Conservation (phyloP, 2,888 invertebrate genomes). For the Sepioteuthis lessoniana region DNA sequence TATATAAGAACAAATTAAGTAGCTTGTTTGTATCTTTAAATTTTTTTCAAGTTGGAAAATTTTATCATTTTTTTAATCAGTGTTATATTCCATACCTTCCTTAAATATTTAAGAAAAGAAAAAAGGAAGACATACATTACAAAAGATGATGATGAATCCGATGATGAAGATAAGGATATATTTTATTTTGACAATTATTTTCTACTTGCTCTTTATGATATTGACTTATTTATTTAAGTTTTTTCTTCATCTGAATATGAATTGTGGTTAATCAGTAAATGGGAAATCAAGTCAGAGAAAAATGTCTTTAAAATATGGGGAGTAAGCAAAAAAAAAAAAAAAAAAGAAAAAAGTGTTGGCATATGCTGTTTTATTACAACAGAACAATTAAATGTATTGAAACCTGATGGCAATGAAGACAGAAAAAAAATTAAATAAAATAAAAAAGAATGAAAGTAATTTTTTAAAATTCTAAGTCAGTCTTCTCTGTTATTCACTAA, state of each 20-base stretch:
- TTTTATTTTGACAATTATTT: constrained; percentile 23
- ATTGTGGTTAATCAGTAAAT: constrained; percentile 33
- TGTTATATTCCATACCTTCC: neutral
- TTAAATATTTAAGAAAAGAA: neutral
- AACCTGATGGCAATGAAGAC: neutral
- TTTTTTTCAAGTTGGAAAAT: neutral
- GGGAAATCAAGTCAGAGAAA: constrained; percentile 7
- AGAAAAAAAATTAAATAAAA: too few species aligned
- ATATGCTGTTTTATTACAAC: constrained; percentile 21
- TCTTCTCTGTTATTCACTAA: constrained; percentile 18
- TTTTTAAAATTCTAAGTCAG: neutral
- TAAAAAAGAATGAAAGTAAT: neutral
- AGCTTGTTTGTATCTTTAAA: neutral
- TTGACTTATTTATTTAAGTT: neutral
- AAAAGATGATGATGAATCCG: constrained; percentile 10
- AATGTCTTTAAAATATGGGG: neutral
- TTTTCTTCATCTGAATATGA: neutral
- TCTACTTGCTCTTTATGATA: constrained; percentile 7
- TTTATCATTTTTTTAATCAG: neutral
- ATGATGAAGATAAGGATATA: neutral
- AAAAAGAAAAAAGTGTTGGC: neutral
- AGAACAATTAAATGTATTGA: constrained; percentile 33
- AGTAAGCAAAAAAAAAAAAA: neutral
- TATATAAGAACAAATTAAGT: neutral
- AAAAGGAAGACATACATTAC: neutral